Evolutionary conservation across 2,113 vertebrate species (phyloP), one percentile per base, ranked within the genome.

Genomic region (Crotophaga sulcirostris): DNA sequence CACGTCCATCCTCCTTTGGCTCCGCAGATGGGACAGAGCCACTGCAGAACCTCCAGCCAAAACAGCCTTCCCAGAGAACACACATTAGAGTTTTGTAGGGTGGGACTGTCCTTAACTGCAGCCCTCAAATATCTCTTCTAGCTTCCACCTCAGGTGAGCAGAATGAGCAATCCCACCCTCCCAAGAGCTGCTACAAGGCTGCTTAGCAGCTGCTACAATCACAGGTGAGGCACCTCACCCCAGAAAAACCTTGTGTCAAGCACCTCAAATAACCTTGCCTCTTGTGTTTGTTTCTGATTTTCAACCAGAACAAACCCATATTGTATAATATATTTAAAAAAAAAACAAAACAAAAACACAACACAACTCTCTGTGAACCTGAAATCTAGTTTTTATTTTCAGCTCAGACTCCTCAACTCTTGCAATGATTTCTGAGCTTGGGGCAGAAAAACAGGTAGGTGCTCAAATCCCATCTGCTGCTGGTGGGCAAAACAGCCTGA

Each of bases 151-250:
- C 29, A 10, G 42, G 29, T 24, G 3, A 25, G 40, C 7, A 21
- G 47, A 44, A 26, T 8, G 0, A 13, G 16, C 26, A 25, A 64
- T 11, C 17, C 26, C 49, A 33, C 8, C 21, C 21, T 40, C 9
- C 38, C 33, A 16, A 44, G 33, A 62, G 47, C 56, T 31, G 19
- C 44, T n/a, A 15, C 55, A 12, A 29, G 15, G 24, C 36, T 16
- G 31, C 44, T 24, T 10, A 34, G 26, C 45, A 44, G 58, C 49
- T 44, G 1, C 9, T 8, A 7, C 19, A 7, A 47, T 7, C 1
- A 2, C 3, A 20, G 67, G 47, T 1, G 3, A 60, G 5, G 36
- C 25, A 16, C 2, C 38, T 62, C 33, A 16, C 7, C 25, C 59
- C 40, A 11, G 33, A 55, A 55, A n/a, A 64, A 13, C 9, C 49